These are phyloP conservation scores for Cheirogaleus major DNA, from an alignment of 2,797 vertebrate genomes.

Conservation along the genomic window DNA sequence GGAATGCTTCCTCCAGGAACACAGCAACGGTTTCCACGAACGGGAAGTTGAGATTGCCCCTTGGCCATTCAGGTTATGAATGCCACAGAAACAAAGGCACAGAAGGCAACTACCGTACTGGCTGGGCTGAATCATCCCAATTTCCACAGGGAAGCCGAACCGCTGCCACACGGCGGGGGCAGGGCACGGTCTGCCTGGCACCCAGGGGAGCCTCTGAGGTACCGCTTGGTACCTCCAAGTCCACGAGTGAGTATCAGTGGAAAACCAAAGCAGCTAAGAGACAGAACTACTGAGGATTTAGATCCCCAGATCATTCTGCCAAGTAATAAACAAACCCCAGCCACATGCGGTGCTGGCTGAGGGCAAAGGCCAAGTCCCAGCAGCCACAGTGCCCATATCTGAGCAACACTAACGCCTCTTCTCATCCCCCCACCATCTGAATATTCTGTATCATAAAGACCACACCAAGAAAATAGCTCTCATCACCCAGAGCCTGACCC, in stretches of 20 bases:
- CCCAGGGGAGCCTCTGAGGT: neutral
- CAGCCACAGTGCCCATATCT: neutral
- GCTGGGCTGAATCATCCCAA: neutral
- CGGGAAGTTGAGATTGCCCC: neutral
- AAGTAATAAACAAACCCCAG: neutral
- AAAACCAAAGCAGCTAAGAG: neutral
- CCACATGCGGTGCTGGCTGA: neutral
- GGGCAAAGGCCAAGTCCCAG: neutral
- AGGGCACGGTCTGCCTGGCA: neutral
- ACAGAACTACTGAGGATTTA: neutral
- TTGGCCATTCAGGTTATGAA: neutral
- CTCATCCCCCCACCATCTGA: neutral
- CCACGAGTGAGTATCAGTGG: neutral
- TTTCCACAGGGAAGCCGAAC: neutral
- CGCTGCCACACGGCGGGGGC: too few species aligned
- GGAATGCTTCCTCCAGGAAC: neutral
- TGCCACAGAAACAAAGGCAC: neutral
- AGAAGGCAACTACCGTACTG: neutral
- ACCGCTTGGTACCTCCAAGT: neutral
- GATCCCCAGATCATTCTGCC: neutral
- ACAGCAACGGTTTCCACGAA: neutral
- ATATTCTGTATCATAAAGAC: neutral
- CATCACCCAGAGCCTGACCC: neutral
- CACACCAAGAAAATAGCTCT: neutral
- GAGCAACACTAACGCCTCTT: neutral